phyloP scores from a whole-genome alignment of 1,140 invertebrate species.

The Drosophila lowei region DNA sequence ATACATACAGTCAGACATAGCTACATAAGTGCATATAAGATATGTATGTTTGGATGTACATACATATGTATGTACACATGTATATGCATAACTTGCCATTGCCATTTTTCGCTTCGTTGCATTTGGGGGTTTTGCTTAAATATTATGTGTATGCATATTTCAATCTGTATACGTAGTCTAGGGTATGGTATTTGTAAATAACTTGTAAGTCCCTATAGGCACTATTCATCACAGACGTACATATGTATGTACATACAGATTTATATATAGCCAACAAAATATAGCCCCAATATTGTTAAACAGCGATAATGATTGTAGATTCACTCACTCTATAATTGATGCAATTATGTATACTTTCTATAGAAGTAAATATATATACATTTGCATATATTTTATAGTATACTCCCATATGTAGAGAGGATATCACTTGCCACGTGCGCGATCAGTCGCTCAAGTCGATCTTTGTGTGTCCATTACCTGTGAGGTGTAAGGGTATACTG shows the following conservation, averaged over 20 bases:
- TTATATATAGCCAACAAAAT: too few relatives aligned
- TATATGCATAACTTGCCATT: slow-evolving; percentile 30
- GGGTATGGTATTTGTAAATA: slow-evolving; percentile 7
- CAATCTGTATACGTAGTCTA: slow-evolving; percentile 9
- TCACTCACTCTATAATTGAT: too few relatives aligned
- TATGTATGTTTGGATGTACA: slow-evolving; percentile 3
- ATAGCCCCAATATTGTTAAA: too few relatives aligned
- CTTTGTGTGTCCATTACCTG: too few relatives aligned
- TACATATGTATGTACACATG: slow-evolving; percentile 14
- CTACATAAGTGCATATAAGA: slow-evolving; percentile 3
- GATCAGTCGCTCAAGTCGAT: too few relatives aligned
- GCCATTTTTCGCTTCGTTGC: slow-evolving; percentile 50
- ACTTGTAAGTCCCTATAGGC: background rate
- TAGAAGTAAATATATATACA: background rate
- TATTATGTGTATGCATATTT: slow-evolving; percentile 58
- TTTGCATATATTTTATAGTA: background rate
- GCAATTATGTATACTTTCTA: too few relatives aligned
- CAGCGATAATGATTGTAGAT: too few relatives aligned
- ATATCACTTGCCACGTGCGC: too few relatives aligned
- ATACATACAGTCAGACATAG: slow-evolving; percentile 21
- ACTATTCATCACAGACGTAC: background rate
- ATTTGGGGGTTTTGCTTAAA: slow-evolving; percentile 43
- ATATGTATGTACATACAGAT: background rate
- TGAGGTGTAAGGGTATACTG: too few relatives aligned
- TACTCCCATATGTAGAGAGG: too few relatives aligned